Percentiles rank a stretch among this genome's conserved stretches.
Conservation (phyloP, 2,797 vertebrate genomes). For the Platyrinchus mystaceus region DNA sequence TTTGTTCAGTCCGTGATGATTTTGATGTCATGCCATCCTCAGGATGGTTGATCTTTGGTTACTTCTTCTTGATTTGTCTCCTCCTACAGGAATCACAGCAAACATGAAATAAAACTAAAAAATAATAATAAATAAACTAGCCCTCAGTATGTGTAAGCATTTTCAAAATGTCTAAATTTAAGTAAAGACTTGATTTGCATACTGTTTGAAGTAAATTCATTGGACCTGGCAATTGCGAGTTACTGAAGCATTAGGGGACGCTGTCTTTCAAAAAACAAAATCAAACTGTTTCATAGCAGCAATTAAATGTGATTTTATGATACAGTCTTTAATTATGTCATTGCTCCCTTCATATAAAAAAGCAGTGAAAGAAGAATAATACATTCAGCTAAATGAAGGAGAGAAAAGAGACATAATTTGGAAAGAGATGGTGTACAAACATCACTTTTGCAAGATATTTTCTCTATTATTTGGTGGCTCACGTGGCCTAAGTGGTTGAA, state of each 20-base stretch:
- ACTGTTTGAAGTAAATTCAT: neutral
- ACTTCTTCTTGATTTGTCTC: neutral
- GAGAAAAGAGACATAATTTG: neutral
- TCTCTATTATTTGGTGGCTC: constrained; percentile 42
- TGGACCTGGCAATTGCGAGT: neutral
- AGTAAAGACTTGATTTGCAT: neutral
- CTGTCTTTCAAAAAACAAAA: constrained; percentile 6
- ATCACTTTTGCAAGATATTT: neutral
- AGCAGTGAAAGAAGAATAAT: neutral
- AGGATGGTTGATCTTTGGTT: neutral
- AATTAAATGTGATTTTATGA: neutral
- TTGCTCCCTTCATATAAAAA: neutral
- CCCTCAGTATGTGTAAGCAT: neutral
- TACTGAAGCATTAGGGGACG: neutral
- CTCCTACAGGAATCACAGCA: neutral
- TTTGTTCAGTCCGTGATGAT: neutral
- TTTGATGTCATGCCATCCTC: neutral
- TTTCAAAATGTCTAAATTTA: neutral
- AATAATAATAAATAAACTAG: neutral
- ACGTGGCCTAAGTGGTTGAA: constrained; percentile 37
- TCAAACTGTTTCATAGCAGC: neutral
- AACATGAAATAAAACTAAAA: neutral
- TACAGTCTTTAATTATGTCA: neutral
- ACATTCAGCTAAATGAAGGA: neutral
- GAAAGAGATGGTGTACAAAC: constrained; percentile 16